phyloP scores from a whole-genome alignment of 2,797 vertebrate genomes.

The Coendou prehensilis region DNA sequence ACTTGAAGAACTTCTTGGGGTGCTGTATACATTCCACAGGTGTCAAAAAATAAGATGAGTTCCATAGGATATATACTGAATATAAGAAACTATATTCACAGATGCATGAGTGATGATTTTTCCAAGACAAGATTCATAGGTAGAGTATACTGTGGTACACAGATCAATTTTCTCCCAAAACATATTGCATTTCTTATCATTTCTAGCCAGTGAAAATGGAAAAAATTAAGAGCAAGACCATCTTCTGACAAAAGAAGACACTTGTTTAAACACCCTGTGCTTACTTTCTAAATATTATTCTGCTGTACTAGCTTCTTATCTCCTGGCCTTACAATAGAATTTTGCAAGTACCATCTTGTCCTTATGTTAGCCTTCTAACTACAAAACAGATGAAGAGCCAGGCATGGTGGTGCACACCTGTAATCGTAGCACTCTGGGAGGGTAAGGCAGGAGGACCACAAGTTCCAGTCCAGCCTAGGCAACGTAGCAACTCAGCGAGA shows the following conservation, averaged over 20 bases:
- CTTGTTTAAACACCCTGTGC: constrained; percentile 61
- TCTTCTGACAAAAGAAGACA: constrained; percentile 70
- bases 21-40: neutral
- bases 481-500: neutral
- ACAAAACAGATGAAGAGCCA: constrained; percentile 55
- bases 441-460: neutral
- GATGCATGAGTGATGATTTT: constrained; percentile 45
- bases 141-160: constrained; percentile 48
- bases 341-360: constrained; percentile 61
- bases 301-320: constrained; percentile 68
- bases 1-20: constrained; percentile 45
- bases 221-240: constrained; percentile 66
- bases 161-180: constrained; percentile 44
- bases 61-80: constrained; percentile 16
- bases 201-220: constrained; percentile 68
- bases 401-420: neutral
- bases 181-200: constrained; percentile 61
- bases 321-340: constrained; percentile 70
- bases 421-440: neutral
- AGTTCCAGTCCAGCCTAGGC: neutral
- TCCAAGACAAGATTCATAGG: constrained; percentile 54
- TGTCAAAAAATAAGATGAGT: constrained; percentile 6
- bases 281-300: constrained; percentile 75
- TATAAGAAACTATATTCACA: constrained; percentile 70
- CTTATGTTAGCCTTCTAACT: constrained; percentile 38